Base-by-base conservation (phyloP, 2,888 invertebrate species). In the Ceriagrion tenellum region DNA sequence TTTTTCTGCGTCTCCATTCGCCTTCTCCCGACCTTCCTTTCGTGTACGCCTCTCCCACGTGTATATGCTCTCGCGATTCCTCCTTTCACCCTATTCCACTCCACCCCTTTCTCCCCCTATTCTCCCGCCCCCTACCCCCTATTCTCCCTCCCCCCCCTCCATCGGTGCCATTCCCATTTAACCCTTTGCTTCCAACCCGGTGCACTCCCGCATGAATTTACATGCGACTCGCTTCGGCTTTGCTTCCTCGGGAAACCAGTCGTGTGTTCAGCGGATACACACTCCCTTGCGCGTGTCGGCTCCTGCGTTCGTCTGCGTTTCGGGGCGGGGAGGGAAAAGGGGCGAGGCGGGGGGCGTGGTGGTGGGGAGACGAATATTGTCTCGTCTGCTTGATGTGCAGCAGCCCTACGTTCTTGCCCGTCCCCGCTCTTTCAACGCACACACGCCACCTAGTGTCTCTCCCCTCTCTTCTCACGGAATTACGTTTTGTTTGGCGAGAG, bases 101-200 rank as follows among this genome's bases (percentile, higher is more conserved):
- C 63, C 23, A 10, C 74, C 74, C 74, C 69, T 26, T 55, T 55
- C n/a, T n/a, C 20, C 47, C 23, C 55, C 8, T 40, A 13, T 63
- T 23, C 63, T 26, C 47, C 40, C 35, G 12, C 23, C 59, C 30
- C 18, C 63, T 23, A 23, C 59, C 35, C 35, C 16, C 35, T 40
- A 40, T n/a, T 47, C 16, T 55, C 4, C 12, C 12, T 6, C 55
- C 55, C 47, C 13, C 81, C 26, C n/a, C 26, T 81, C 89, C 16
- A 26, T 40, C 30, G 12, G 6, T 93, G 93, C 93, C 93, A 93
- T 93, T 47, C 93, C 74, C 93, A 93, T 55, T 74, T 93, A 69
- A 93, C 93, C 93, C 93, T 93, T 93, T 93, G 74, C 93, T 93
- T 93, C 93, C 93, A 93, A 55, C 56, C 93, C 93, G 93, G 69